Evolutionary conservation across 2,888 invertebrate species (phyloP).

Genomic region (Cheilosia soror): DNA sequence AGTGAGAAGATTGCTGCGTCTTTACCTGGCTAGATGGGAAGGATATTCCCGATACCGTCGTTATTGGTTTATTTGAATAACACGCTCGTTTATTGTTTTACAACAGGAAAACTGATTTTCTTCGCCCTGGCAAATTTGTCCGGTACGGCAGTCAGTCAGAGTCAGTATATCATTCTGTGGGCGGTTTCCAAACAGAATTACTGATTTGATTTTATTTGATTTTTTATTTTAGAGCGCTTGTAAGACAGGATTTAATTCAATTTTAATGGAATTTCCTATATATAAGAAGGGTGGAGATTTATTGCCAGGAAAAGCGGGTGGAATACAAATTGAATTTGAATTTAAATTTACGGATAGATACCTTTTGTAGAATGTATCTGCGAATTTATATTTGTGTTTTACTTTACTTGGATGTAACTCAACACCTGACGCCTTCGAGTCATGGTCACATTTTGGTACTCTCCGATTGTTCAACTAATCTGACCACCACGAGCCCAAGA

Average conservation of each 20-base stretch:
- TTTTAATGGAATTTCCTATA: conserved; percentile 58
- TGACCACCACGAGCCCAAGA: too few relatives aligned
- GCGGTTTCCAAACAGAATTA: conserved; percentile 44
- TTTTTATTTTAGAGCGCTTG: conserved; percentile 20
- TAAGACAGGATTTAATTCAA: conserved; percentile 69
- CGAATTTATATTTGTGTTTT: too few relatives aligned
- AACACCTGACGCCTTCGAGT: too few relatives aligned
- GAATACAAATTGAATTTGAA: too few relatives aligned
- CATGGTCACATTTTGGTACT: too few relatives aligned
- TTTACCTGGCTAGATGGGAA: conserved; percentile 36
- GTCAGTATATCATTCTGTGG: conserved; percentile 48
- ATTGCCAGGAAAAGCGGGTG: neutral
- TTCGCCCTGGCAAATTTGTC: conserved; percentile 42
- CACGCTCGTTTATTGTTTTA: conserved; percentile 83
- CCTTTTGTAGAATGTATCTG: too few relatives aligned
- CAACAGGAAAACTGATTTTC: conserved; percentile 78
- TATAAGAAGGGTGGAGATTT: conserved; percentile 26
- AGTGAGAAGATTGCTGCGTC: conserved; percentile 33
- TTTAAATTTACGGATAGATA: too few relatives aligned
- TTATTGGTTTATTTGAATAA: conserved; percentile 83
- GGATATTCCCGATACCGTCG: conserved; percentile 61
- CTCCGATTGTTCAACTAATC: too few relatives aligned
- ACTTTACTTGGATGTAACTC: too few relatives aligned
- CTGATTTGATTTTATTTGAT: conserved; percentile 53
- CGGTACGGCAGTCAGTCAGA: too few relatives aligned